Evolutionary conservation across 2,113 vertebrate genomes (phyloP).

Genomic region (Sceloporus tristichus): DNA sequence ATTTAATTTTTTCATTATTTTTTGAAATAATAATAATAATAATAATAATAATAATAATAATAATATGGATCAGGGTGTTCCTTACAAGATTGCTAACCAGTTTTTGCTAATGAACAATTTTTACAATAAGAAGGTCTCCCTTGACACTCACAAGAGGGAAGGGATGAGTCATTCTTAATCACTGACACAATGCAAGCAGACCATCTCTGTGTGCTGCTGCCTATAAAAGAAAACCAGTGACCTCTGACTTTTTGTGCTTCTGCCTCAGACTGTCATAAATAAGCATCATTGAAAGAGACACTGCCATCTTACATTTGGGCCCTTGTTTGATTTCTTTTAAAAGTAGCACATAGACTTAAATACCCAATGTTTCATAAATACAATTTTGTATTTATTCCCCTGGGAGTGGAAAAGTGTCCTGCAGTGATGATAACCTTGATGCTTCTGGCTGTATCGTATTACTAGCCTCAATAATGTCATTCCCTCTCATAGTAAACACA

Average conservation of each 20-base stretch:
- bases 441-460: slow-evolving; percentile 61
- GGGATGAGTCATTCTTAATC: slow-evolving; percentile 52
- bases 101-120: slow-evolving; percentile 59
- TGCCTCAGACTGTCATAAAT: slow-evolving; percentile 71
- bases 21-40: too few relatives aligned
- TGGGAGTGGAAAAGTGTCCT: slow-evolving; percentile 43
- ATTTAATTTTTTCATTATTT: too few relatives aligned
- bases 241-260: slow-evolving; percentile 76
- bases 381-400: slow-evolving; percentile 31
- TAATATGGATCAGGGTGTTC: too few relatives aligned
- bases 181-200: slow-evolving; percentile 70
- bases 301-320: slow-evolving; percentile 72
- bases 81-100: neutral
- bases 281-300: slow-evolving; percentile 68
- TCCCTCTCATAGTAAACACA: neutral
- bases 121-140: slow-evolving; percentile 57
- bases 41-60: too few relatives aligned
- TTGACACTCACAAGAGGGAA: slow-evolving; percentile 1
- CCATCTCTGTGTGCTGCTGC: slow-evolving; percentile 56
- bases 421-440: slow-evolving; percentile 62
- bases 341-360: neutral
- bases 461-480: slow-evolving; percentile 23
- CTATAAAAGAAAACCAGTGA: slow-evolving; percentile 55
- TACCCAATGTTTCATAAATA: slow-evolving; percentile 43
- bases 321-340: slow-evolving; percentile 37